phyloP scores from a whole-genome alignment of 2,888 invertebrate genomes.

The Rugalucina vietnamica region DNA sequence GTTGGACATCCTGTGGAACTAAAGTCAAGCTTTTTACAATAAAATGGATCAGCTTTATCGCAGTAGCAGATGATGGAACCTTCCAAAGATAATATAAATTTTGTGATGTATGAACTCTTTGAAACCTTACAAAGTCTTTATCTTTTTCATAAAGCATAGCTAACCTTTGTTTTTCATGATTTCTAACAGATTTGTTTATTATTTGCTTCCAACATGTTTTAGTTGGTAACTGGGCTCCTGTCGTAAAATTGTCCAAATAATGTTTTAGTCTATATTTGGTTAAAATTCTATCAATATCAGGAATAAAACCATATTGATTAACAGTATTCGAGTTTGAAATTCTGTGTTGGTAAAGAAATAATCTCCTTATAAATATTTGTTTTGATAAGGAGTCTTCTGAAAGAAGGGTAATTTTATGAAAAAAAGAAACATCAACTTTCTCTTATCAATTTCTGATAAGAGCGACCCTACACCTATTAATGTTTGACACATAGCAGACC shows the following conservation, averaged over 20 bases:
- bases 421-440: neutral
- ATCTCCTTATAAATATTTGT: neutral
- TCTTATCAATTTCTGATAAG: neutral
- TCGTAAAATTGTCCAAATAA: neutral
- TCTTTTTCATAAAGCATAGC: neutral
- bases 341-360: neutral
- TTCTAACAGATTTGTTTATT: neutral
- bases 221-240: neutral
- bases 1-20: neutral
- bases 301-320: neutral
- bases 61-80: neutral
- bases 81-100: neutral
- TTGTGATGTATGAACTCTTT: neutral
- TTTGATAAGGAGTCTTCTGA: neutral
- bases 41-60: neutral
- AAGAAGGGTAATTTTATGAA: neutral
- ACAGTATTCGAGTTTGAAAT: neutral
- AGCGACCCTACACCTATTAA: neutral
- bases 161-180: neutral
- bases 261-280: neutral
- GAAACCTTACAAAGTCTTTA: neutral
- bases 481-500: neutral
- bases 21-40: too few species aligned
- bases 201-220: neutral
- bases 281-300: neutral